phyloP scores from a whole-genome alignment of 2,113 vertebrate genomes.

The Oreocharis arfaki region DNA sequence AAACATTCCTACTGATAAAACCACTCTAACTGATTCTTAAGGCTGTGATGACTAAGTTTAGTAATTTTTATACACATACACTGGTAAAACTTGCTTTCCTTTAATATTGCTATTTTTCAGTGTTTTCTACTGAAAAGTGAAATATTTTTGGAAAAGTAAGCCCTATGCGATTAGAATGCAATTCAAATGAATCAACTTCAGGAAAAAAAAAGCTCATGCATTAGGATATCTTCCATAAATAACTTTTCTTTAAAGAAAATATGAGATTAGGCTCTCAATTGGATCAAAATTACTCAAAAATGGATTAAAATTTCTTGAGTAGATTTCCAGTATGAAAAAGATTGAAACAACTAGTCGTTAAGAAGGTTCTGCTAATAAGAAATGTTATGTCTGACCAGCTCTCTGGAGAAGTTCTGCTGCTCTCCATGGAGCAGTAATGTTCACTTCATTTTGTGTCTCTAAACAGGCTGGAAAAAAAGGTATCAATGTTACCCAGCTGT shows the following conservation, averaged over 20 bases:
- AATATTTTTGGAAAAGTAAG: neutral
- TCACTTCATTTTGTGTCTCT: constrained; percentile 62
- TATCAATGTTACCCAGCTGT: constrained; percentile 66
- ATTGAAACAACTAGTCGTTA: neutral
- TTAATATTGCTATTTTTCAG: neutral
- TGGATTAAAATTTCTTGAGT: neutral
- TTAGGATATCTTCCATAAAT: neutral
- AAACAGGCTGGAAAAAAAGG: constrained; percentile 62
- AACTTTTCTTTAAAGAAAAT: neutral
- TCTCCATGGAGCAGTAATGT: constrained; percentile 23
- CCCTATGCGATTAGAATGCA: neutral
- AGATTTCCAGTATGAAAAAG: neutral
- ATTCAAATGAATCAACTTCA: neutral
- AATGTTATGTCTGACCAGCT: neutral
- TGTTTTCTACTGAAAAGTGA: neutral
- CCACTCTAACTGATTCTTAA: neutral
- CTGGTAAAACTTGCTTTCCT: neutral
- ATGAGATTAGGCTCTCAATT: neutral
- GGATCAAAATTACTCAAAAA: neutral
- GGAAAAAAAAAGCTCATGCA: neutral
- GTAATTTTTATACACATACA: neutral
- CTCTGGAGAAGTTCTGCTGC: constrained; percentile 39
- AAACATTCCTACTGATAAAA: neutral
- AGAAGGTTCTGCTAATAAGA: neutral
- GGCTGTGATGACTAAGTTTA: neutral